Evolutionary conservation across 2,113 vertebrate genomes (phyloP).

Genomic region (Aythya baeri): DNA sequence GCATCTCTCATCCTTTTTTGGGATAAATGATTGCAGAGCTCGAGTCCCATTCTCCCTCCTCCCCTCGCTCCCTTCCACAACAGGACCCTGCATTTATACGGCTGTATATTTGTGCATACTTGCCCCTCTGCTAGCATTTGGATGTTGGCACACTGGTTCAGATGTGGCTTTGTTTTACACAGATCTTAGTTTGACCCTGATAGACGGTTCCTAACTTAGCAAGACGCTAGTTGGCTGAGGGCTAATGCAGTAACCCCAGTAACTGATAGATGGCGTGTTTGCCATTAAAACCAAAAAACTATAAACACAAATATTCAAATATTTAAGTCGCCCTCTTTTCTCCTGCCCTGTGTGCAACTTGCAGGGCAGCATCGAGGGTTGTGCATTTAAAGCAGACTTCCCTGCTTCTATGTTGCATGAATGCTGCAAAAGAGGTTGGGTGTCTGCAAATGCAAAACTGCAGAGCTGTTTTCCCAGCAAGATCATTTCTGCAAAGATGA

Average conservation of each 20-base stretch:
- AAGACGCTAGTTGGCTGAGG: not conserved
- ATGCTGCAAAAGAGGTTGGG: not conserved
- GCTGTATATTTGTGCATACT: not conserved
- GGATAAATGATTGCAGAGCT: not conserved
- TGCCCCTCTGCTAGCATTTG: not conserved
- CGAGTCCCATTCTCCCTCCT: not conserved
- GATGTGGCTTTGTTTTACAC: not conserved
- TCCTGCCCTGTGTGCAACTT: not conserved
- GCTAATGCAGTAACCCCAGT: conserved; percentile 22
- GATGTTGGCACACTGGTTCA: not conserved
- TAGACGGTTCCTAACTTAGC: not conserved
- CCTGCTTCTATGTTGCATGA: not conserved
- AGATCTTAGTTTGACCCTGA: not conserved
- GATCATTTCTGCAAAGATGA: conserved; percentile 9
- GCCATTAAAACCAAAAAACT: conserved; percentile 30
- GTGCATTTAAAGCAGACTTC: not conserved
- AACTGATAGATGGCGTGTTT: conserved; percentile 72
- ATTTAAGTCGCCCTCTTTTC: not conserved
- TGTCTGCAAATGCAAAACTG: not conserved
- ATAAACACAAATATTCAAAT: not conserved
- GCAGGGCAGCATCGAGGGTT: not conserved
- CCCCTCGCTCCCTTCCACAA: not conserved
- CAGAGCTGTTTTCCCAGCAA: conserved; percentile 4
- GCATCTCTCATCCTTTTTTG: not conserved
- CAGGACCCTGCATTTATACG: not conserved